A percentile compares a stretch with the other conserved stretches of the same genome.
Conservation (phyloP, 1,140 invertebrate genomes). For the Drosophila busckii region DNA sequence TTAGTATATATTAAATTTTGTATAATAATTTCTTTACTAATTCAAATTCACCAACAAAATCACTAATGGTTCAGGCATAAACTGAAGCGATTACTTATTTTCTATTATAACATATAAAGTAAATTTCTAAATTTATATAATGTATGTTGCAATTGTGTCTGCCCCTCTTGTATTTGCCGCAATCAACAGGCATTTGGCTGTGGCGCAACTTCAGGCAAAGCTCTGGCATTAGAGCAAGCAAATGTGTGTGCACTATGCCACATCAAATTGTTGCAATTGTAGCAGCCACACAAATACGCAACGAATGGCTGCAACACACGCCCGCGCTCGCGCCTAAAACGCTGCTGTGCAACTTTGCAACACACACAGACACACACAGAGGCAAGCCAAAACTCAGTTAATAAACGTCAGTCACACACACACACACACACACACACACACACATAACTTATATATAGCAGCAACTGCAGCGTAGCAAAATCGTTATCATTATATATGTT, state of each 20-base stretch:
- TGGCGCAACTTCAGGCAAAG: conserved; percentile 7
- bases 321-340: conserved; percentile 13
- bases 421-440: conserved; percentile 9
- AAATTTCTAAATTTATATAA: neutral
- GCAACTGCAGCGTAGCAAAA: conserved; percentile 43
- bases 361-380: conserved; percentile 6
- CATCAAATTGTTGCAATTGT: conserved; percentile 24
- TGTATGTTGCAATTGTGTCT: neutral
- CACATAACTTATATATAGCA: conserved; percentile 1
- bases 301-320: conserved; percentile 22
- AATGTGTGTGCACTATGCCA: conserved; percentile 19
- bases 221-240: conserved; percentile 18
- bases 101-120: too few species aligned
- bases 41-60: too few species aligned
- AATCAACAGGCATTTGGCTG: conserved; percentile 28
- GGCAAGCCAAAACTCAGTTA: conserved; percentile 36
- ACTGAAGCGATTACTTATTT: too few species aligned
- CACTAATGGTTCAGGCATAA: too few species aligned
- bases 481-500: conserved; percentile 62
- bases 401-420: conserved; percentile 51
- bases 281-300: conserved; percentile 23
- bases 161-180: conserved; percentile 14
- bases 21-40: too few species aligned
- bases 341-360: conserved; percentile 18
- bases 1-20: too few species aligned